Evolutionary conservation across 2,888 invertebrate species (phyloP), one percentile per base, ranked within the genome.

Genomic region (Parascotia fuliginaria): DNA sequence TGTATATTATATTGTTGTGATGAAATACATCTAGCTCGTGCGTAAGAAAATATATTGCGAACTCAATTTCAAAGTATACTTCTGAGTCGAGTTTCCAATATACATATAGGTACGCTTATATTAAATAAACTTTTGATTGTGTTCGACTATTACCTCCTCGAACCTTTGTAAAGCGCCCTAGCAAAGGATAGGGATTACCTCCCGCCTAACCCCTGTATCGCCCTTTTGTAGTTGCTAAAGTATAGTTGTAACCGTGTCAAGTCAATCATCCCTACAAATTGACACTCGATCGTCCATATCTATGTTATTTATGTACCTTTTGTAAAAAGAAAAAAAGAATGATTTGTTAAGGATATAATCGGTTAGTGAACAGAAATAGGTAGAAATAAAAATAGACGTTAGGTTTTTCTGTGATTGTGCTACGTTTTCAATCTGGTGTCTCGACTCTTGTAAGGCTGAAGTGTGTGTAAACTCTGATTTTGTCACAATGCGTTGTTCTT

Each of bases 241-340:
- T 34, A 42, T 31, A 24, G 11, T 9, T 15, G 24, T 37, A 42
- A 40, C 34, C 19, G 36, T 47, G 31, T 36, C 24, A 47, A 42
- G 31, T 41, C 41, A 37, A 37, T 47, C 33, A 31, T 44, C 1
- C 22, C 24, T 22, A 11, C 24, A 44, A 44, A 44, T 44, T 38
- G 44, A 44, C 15, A 44, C 38, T 38, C 38, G 31, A 29, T 31
- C 13, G 38, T 9, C 34, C 31, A 24, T 36, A 27, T 34, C 42
- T 42, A 27, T 42, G 15, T 34, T n/a, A 22, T 22, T 14, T 11
- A 4, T 31, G 12, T 13, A 3, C 11, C 1, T 3, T 11, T 6
- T 3, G 29, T 3, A 6, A 27, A 27, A 3, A 3, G 27, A 19
- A 2, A 27, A 27, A 3, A 3, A 9, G 5, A 2, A 19, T 5